Conservation (phyloP, 2,797 vertebrate species). For the Microchirus variegatus region DNA sequence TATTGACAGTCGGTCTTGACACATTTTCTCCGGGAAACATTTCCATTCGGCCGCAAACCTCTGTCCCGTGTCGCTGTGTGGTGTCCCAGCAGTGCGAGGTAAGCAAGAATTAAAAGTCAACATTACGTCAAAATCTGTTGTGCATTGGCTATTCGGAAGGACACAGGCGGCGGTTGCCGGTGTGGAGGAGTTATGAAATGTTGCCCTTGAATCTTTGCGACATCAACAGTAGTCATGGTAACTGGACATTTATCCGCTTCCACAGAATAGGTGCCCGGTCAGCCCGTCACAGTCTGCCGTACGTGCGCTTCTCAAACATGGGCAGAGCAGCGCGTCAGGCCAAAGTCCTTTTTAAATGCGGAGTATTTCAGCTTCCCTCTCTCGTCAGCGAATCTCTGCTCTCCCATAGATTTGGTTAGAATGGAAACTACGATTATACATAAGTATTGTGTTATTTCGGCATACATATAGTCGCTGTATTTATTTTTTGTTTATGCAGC, state of each 20-base stretch:
- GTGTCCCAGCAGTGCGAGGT: conserved; percentile 1
- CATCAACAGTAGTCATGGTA: conserved; percentile 49
- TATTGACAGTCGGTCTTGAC: conserved; percentile 21
- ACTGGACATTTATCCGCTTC: conserved; percentile 6
- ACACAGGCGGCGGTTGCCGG: neutral
- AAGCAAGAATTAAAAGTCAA: neutral
- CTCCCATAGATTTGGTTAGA: no score
- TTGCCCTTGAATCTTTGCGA: conserved; percentile 12
- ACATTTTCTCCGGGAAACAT: conserved; percentile 9
- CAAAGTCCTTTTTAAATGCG: neutral
- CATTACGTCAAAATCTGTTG: conserved; percentile 8
- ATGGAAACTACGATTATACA: neutral
- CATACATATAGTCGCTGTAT: neutral
- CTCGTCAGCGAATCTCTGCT: neutral
- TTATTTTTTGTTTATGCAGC: no score
- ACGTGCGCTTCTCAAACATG: no score
- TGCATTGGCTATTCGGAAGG: conserved; percentile 40
- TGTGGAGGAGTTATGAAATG: neutral
- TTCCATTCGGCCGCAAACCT: neutral
- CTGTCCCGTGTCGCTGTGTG: neutral
- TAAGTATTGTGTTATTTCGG: neutral
- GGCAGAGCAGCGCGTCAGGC: neutral
- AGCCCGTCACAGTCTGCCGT: neutral
- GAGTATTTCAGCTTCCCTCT: neutral
- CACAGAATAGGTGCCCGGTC: conserved; percentile 10